phyloP scores from a whole-genome alignment of 2,113 vertebrate species.

The Pseudopodoces humilis region DNA sequence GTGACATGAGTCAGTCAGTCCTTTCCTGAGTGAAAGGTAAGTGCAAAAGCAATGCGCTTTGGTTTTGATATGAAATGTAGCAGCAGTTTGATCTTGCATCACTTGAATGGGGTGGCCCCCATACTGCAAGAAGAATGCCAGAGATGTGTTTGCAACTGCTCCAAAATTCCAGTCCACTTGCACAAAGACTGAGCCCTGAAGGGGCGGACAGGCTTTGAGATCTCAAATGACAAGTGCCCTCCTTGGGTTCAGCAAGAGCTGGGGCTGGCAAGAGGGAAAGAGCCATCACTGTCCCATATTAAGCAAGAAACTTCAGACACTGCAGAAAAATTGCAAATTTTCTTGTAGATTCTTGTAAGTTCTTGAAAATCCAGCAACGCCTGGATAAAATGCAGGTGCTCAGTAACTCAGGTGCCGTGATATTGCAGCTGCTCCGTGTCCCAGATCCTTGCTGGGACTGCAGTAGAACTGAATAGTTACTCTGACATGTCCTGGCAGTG shows the following conservation, averaged over 20 bases:
- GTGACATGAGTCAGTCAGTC: neutral
- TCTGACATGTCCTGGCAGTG: slow-evolving; percentile 3
- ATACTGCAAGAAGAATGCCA: neutral
- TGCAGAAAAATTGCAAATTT: neutral
- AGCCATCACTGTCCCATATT: neutral
- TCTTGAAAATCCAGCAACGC: neutral
- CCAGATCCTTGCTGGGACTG: slow-evolving; percentile 9
- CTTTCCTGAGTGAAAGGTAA: neutral
- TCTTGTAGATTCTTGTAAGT: neutral
- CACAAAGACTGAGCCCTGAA: neutral
- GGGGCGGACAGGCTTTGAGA: neutral
- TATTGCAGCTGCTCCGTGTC: neutral
- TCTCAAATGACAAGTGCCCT: neutral
- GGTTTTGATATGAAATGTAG: neutral
- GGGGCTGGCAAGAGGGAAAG: neutral
- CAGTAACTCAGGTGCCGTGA: neutral
- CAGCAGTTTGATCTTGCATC: neutral
- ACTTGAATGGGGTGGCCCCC: neutral
- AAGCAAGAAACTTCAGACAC: neutral
- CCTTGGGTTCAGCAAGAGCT: neutral
- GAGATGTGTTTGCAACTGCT: neutral
- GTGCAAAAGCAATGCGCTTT: neutral
- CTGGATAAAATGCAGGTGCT: neutral
- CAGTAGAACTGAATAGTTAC: neutral
- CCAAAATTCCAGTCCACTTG: neutral